Conservation (phyloP, 2,797 vertebrate genomes). For the Perodicticus potto region DNA sequence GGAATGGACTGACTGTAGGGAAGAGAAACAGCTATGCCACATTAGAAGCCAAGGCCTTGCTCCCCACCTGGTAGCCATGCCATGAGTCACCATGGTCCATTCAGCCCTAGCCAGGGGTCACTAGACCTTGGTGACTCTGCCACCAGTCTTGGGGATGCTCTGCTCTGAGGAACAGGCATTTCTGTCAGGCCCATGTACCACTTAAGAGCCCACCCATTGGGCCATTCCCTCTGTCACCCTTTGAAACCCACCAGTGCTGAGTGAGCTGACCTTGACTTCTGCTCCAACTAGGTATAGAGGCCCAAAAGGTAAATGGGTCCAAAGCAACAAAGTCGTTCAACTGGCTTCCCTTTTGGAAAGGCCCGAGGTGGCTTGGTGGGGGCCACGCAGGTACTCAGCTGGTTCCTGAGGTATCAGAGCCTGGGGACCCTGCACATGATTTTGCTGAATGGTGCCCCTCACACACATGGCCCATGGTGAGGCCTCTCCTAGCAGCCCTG, state of each 20-base stretch:
- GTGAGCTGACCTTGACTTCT: not conserved
- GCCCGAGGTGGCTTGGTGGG: not conserved
- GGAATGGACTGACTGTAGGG: not conserved
- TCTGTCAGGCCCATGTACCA: not conserved
- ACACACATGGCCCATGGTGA: not conserved
- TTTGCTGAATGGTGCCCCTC: not conserved
- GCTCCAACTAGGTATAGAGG: not conserved
- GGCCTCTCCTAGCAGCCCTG: not conserved
- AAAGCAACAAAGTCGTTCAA: not conserved
- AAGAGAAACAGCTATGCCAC: not conserved
- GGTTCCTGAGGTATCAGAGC: not conserved
- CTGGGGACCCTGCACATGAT: not conserved
- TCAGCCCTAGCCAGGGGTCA: not conserved
- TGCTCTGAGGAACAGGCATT: not conserved
- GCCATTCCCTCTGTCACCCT: not conserved
- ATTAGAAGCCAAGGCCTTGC: not conserved
- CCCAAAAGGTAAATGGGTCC: not conserved
- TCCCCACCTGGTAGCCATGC: not conserved
- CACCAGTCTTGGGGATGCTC: not conserved
- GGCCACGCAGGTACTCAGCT: not conserved
- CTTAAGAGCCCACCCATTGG: not conserved
- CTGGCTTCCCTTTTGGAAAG: constrained; percentile 21
- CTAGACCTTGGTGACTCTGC: not conserved
- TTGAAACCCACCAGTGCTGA: not conserved
- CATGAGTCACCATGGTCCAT: not conserved